Conservation (phyloP, 2,113 vertebrate species). For the Coregonus clupeaformis region DNA sequence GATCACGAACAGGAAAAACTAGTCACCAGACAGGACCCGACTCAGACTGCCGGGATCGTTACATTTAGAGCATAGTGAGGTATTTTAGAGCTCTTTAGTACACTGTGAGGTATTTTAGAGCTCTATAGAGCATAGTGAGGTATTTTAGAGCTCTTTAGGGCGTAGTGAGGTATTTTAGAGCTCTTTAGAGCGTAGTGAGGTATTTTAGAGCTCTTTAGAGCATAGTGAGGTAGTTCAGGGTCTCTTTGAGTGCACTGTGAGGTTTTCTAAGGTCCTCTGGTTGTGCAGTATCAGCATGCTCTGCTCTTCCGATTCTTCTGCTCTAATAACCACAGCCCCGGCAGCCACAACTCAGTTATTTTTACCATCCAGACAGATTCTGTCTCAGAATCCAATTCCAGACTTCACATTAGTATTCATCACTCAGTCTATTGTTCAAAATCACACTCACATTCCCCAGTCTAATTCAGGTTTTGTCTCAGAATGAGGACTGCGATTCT, state of each 20-base stretch:
- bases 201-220: neutral
- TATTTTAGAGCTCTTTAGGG: neutral
- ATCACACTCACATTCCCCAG: neutral
- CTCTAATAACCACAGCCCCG: constrained; percentile 72
- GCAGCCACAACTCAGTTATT: constrained; percentile 53
- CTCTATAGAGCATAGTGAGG: too few species aligned
- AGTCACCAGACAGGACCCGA: too few species aligned
- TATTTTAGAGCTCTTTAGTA: too few species aligned
- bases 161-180: neutral
- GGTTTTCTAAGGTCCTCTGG: constrained; percentile 43
- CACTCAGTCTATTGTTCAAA: constrained; percentile 8
- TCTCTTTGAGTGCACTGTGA: neutral
- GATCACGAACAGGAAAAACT: too few species aligned
- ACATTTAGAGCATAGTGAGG: too few species aligned
- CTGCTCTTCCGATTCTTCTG: constrained; percentile 70
- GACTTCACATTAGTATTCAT: neutral
- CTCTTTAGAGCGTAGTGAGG: neutral
- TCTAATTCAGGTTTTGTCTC: neutral
- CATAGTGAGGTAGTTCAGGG: neutral
- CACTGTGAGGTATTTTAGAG: too few species aligned
- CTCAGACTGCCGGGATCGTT: too few species aligned
- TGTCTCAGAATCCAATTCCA: constrained; percentile 27
- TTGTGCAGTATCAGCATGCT: constrained; percentile 43
- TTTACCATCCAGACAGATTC: constrained; percentile 51
- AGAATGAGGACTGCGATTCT: neutral